phyloP scores from a whole-genome alignment of 2,888 invertebrate species.

The Geotrupes spiniger region DNA sequence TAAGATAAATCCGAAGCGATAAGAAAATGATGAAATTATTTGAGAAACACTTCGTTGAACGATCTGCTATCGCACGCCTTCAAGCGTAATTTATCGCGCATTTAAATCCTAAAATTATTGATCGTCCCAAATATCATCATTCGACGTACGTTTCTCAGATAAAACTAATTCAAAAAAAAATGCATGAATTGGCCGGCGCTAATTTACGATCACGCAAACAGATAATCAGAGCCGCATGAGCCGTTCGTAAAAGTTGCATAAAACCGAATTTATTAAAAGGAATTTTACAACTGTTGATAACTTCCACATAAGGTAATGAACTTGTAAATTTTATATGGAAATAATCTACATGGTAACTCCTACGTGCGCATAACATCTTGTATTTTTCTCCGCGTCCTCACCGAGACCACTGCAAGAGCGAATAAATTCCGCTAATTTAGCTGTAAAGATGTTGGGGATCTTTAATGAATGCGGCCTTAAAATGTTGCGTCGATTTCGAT shows the following conservation, averaged over 20 bases:
- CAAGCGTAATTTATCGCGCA: no score
- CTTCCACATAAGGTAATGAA: slow-evolving; percentile 20
- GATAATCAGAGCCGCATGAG: no score
- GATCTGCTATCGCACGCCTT: no score
- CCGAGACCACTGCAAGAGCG: neutral
- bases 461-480: slow-evolving; percentile 5
- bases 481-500: slow-evolving; percentile 8
- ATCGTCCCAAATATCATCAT: no score
- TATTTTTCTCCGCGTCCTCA: neutral
- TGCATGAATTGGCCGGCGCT: no score
- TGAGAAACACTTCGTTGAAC: no score
- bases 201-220: no score
- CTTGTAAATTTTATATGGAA: slow-evolving; percentile 22
- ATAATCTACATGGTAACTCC: slow-evolving; percentile 6
- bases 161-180: no score
- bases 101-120: no score
- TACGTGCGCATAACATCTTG: slow-evolving; percentile 1
- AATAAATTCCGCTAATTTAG: slow-evolving; percentile 1
- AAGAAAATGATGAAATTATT: no score
- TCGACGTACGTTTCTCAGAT: no score
- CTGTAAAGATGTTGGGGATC: neutral
- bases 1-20: no score
- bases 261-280: slow-evolving; percentile 21
- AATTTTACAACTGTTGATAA: slow-evolving; percentile 17
- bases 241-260: slow-evolving; percentile 12